Conservation (phyloP, 2,888 invertebrate genomes). For the Zonitis immaculata region DNA sequence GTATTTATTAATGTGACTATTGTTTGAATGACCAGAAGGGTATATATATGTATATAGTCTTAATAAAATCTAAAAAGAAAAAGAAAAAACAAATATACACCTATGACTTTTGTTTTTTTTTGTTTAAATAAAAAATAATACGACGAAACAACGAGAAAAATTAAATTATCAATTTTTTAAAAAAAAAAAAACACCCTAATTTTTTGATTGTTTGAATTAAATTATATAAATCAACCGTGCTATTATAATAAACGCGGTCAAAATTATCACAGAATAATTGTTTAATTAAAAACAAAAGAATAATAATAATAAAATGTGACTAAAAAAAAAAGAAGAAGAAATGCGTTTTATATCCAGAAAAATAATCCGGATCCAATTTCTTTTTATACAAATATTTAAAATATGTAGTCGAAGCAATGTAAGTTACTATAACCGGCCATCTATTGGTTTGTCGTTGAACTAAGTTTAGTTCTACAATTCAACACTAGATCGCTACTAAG, state of each 20-base stretch:
- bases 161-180: too few relatives aligned
- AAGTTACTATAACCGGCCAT: too few relatives aligned
- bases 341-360: neutral
- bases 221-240: too few relatives aligned
- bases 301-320: constrained; percentile 35
- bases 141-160: neutral
- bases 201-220: too few relatives aligned
- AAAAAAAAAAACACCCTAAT: too few relatives aligned
- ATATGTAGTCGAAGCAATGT: too few relatives aligned
- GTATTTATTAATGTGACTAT: constrained; percentile 24
- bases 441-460: too few relatives aligned
- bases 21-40: constrained; percentile 23
- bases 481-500: too few relatives aligned
- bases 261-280: constrained; percentile 41
- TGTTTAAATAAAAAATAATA: constrained; percentile 22
- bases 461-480: too few relatives aligned
- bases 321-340: constrained; percentile 22
- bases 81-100: constrained; percentile 18
- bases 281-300: constrained; percentile 10
- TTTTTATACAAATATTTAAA: neutral
- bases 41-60: constrained; percentile 20
- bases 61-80: constrained; percentile 21
- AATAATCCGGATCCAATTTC: too few relatives aligned
- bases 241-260: constrained; percentile 30
- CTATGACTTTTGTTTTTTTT: constrained; percentile 31